Percentiles rank a stretch among this genome's conserved stretches.
Evolutionary conservation across 92 coral and sea anemone species (phyloP).

Genomic region (Pocillopora grandis): DNA sequence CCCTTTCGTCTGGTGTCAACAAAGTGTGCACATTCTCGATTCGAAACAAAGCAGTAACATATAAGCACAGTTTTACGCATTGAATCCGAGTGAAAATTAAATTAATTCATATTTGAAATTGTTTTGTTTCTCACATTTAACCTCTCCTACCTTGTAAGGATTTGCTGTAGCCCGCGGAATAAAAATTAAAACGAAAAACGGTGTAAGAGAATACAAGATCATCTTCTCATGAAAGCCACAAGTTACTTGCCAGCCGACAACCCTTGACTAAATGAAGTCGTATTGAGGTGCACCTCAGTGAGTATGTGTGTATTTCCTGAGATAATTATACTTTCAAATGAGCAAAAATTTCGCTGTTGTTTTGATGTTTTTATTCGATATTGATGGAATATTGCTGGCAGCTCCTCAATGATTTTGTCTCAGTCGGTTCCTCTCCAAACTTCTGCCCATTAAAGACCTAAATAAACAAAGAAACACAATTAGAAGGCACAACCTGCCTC

Average conservation of each 20-base stretch:
- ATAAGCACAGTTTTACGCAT: conserved; percentile 6
- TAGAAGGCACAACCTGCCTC: conserved; percentile 5
- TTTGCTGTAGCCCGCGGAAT: conserved; percentile 46
- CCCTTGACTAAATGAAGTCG: not conserved
- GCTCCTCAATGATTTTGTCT: conserved; percentile 32
- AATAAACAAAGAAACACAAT: conserved; percentile 18
- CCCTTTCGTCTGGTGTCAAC: conserved; percentile 32
- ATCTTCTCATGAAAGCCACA: not conserved
- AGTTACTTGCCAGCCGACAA: not conserved
- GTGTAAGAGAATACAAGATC: not conserved
- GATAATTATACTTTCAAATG: conserved; percentile 43
- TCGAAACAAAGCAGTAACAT: conserved; percentile 4
- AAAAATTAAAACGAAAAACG: not conserved
- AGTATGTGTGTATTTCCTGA: conserved; percentile 10
- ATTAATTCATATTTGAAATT: conserved; percentile 2
- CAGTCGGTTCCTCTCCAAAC: conserved; percentile 33
- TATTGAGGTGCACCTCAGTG: not conserved
- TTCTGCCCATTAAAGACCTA: conserved; percentile 27
- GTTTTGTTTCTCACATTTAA: not conserved
- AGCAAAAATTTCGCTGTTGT: not conserved
- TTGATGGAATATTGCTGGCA: conserved; percentile 31
- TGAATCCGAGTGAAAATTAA: conserved; percentile 15
- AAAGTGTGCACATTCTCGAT: conserved; percentile 33
- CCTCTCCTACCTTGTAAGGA: conserved; percentile 4
- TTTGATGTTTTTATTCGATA: conserved; percentile 14